Conservation (phyloP, 2,797 vertebrate species). For the Garrulus glandarius region DNA sequence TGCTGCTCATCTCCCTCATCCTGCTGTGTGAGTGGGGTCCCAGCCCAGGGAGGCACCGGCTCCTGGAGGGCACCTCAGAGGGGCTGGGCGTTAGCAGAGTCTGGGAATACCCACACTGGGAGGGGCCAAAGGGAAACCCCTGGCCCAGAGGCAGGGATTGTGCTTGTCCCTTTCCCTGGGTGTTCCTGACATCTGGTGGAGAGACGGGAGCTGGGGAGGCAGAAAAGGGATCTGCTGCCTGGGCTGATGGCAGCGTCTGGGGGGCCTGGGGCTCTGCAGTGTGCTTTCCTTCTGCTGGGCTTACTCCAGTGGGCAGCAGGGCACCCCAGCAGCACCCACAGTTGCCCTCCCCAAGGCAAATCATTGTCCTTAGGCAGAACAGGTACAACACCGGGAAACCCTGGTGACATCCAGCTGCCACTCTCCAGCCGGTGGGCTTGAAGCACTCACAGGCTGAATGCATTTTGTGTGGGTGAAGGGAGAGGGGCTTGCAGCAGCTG, state of each 20-base stretch:
- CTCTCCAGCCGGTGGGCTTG: neutral
- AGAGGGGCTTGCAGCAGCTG: neutral
- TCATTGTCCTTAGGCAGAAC: rapidly evolving
- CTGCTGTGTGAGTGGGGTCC: slow-evolving; percentile 73
- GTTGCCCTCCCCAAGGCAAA: rapidly evolving
- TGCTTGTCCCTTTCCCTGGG: neutral
- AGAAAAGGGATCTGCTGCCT: neutral
- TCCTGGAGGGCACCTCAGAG: neutral
- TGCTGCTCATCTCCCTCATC: slow-evolving; percentile 71
- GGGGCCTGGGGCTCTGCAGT: rapidly evolving
- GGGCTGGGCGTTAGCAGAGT: neutral
- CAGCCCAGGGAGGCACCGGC: rapidly evolving
- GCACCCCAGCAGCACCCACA: neutral
- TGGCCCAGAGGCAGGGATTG: neutral
- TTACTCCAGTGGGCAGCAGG: rapidly evolving
- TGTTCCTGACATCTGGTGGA: slow-evolving; percentile 41
- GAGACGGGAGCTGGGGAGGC: neutral
- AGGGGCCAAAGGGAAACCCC: neutral
- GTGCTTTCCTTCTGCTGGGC: neutral
- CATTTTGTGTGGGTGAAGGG: neutral
- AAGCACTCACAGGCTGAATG: rapidly evolving
- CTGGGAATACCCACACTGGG: neutral
- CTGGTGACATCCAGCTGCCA: neutral
- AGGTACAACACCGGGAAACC: rapidly evolving
- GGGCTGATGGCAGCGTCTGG: rapidly evolving